Base-by-base conservation (phyloP, 2,888 invertebrate species). In the Acronicta alni region DNA sequence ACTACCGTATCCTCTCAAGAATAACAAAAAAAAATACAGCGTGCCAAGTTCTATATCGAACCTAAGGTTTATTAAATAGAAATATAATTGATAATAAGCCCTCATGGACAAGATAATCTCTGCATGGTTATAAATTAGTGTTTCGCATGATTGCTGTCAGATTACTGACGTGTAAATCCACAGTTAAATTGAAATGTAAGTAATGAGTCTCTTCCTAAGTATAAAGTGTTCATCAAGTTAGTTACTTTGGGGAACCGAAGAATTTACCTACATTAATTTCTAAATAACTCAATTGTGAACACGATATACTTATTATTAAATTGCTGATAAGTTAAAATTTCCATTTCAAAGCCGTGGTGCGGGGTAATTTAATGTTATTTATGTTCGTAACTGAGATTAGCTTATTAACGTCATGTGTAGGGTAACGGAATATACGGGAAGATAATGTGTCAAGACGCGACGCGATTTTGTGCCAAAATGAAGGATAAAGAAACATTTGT, bases 341-440 rank as follows among this genome's bases (percentile, higher is more conserved):
- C 67, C 53, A 72, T 72, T 52, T 60, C 26, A 57, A 49, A 38
- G 37, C 66, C 16, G 17, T 32, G 41, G 39, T 18, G 35, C 4
- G 14, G 20, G 15, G 10, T 57, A 64, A 70, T 64, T 63, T 58
- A 56, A 54, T 43, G 44, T 59, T 74, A 64, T 74, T 60, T 52
- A 67, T 56, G 64, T 43, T 60, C 37, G 17, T 44, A 20, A 57
- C 57, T 14, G 46, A 57, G 60, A 60, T 74, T 72, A 61, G 43
- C 57, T 48, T 71, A 58, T 60, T 70, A 67, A 32, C 20, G 9
- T 46, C 46, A 44, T 53, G 51, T 53, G 42, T 48, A 14, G 42
- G 4, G n/a, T 42, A 15, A 17, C 10, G n/a, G n/a, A 38, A 39
- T 43, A 62, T 38, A 59, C 30, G 41, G 45, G 1, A 0, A 5